Evolutionary conservation across 2,113 vertebrate genomes (phyloP).

Genomic region (Junco hyemalis): DNA sequence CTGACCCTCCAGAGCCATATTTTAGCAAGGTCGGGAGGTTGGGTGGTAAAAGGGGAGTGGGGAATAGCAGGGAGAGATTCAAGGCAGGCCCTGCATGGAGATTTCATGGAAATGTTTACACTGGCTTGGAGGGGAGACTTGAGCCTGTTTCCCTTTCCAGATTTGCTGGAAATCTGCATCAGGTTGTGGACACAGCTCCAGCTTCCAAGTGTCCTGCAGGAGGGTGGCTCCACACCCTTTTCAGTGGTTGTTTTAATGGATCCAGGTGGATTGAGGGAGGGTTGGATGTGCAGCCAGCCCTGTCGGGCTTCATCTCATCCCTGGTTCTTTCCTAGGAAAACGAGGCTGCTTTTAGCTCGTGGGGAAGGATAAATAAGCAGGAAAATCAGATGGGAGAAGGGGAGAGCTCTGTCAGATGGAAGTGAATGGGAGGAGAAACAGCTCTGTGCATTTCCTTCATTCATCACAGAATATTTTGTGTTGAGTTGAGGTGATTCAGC

Average conservation of each 20-base stretch:
- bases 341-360: fast-evolving
- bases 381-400: not conserved
- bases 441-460: fast-evolving
- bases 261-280: not conserved
- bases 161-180: not conserved
- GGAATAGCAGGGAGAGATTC: not conserved
- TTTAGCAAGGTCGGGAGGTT: conserved; percentile 39
- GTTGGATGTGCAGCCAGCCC: not conserved
- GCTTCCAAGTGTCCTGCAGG: not conserved
- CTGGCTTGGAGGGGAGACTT: not conserved
- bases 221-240: not conserved
- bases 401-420: not conserved
- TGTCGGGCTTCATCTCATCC: not conserved
- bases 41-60: not conserved
- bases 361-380: not conserved
- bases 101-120: not conserved
- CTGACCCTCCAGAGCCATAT: not conserved
- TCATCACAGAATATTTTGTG: fast-evolving
- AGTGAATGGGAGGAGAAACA: not conserved
- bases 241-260: not conserved
- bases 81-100: not conserved
- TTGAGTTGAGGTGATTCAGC: not conserved
- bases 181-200: not conserved
- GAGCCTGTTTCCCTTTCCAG: not conserved
- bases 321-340: not conserved